A percentile compares a stretch with the other conserved stretches of the same genome.
These are phyloP conservation scores for Leptarthrus brevirostris DNA, from an alignment of 2,888 invertebrate genomes.

Conservation along the genomic window DNA sequence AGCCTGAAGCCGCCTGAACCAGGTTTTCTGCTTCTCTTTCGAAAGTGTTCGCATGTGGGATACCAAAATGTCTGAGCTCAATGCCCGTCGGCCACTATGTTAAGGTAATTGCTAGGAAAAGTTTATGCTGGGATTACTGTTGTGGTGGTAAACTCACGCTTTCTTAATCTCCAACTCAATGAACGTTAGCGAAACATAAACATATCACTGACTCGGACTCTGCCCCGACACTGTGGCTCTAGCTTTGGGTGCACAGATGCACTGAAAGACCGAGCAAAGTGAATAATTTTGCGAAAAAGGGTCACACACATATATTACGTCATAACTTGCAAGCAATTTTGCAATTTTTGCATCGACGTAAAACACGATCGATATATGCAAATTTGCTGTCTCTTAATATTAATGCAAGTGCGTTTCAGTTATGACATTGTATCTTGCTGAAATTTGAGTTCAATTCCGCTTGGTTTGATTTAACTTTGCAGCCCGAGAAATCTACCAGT, in stretches of 20 bases:
- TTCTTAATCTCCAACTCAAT: constrained; percentile 39
- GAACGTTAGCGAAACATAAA: not conserved
- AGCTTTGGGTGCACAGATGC: constrained; percentile 14
- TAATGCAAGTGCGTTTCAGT: constrained; percentile 28
- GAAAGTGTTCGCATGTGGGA: constrained; percentile 46
- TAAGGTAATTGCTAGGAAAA: constrained; percentile 23
- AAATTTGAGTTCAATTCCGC: not conserved
- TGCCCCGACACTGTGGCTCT: too few species aligned
- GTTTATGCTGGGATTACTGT: not conserved
- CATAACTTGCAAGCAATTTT: constrained; percentile 20
- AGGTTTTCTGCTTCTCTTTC: constrained; percentile 27
- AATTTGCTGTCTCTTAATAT: constrained; percentile 18
- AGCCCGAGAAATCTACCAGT: too few species aligned
- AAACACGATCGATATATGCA: constrained; percentile 42
- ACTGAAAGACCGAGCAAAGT: constrained; percentile 6
- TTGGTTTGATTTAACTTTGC: too few species aligned
- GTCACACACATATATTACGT: constrained; percentile 36
- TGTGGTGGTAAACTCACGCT: constrained; percentile 23
- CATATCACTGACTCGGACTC: too few species aligned
- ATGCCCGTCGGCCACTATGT: not conserved
- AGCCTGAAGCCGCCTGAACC: constrained; percentile 18
- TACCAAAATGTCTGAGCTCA: constrained; percentile 3
- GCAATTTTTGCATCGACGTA: constrained; percentile 15
- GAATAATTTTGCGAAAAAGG: constrained; percentile 37
- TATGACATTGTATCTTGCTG: constrained; percentile 7